A percentile compares a stretch with the other conserved stretches of the same genome.
Evolutionary conservation across 2,888 invertebrate species (phyloP).

Genomic region (Nowickia ferox): DNA sequence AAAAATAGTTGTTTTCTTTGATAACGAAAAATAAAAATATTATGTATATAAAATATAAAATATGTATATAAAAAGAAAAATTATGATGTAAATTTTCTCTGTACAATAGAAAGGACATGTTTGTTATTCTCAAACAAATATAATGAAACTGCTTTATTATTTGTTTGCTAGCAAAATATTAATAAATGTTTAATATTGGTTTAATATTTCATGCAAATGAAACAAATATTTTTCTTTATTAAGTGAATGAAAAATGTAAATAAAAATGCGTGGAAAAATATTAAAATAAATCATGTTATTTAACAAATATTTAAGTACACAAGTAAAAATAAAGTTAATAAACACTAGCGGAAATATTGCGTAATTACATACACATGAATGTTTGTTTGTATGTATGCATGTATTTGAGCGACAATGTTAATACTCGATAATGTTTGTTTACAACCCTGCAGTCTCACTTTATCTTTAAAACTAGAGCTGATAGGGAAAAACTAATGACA

Average conservation of each 20-base stretch:
- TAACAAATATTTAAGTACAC: neutral
- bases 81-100: neutral
- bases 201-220: constrained; percentile 45
- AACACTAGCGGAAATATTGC: neutral
- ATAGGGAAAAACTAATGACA: too few species aligned
- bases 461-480: too few species aligned
- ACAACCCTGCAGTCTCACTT: too few species aligned
- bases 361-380: neutral
- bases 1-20: too few species aligned
- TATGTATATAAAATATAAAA: too few species aligned
- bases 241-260: constrained; percentile 5
- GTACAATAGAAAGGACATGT: neutral
- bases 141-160: constrained; percentile 25
- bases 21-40: too few species aligned
- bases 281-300: neutral
- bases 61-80: too few species aligned
- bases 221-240: constrained; percentile 47
- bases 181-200: constrained; percentile 42
- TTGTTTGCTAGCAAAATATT: constrained; percentile 13
- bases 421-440: neutral
- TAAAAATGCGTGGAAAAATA: neutral
- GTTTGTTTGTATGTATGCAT: too few species aligned
- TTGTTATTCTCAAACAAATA: neutral
- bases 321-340: neutral
- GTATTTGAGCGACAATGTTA: too few species aligned